These are phyloP conservation scores for Phyllotis vaccarum DNA, from an alignment of 2,797 vertebrate species.

Conservation along the genomic window DNA sequence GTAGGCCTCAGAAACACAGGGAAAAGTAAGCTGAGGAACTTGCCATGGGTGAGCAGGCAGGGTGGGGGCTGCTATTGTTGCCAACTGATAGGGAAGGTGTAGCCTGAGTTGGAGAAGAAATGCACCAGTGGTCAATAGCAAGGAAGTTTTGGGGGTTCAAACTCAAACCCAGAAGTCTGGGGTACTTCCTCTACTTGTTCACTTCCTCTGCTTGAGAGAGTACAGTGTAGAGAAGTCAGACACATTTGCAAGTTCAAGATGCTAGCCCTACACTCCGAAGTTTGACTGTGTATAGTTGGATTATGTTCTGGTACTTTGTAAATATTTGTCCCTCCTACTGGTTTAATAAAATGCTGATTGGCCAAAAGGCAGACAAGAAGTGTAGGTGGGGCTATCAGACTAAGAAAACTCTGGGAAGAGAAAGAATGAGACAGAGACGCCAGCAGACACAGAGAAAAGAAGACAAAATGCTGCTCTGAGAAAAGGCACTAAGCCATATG, in stretches of 20 bases:
- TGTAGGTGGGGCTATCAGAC: no score
- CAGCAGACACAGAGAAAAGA: no score
- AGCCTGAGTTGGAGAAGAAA: not conserved
- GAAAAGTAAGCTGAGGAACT: not conserved
- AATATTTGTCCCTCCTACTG: no score
- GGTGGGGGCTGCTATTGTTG: no score
- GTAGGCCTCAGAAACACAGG: not conserved
- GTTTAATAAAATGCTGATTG: no score
- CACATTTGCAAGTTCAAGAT: not conserved
- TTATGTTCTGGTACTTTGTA: no score
- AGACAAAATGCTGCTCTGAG: no score
- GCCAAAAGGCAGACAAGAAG: no score
- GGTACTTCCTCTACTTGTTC: not conserved
- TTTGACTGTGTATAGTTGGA: not conserved
- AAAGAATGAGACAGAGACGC: no score
- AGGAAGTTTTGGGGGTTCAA: not conserved
- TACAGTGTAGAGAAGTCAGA: not conserved
- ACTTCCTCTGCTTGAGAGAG: not conserved
- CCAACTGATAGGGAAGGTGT: not conserved
- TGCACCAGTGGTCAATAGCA: accelerated
- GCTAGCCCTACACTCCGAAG: not conserved
- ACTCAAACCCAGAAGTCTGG: no score
- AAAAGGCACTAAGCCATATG: no score
- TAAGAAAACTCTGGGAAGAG: no score
- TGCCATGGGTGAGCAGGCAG: not conserved